These are phyloP conservation scores for Burhinus bistriatus DNA, from an alignment of 2,113 vertebrate genomes.

Conservation along the genomic window DNA sequence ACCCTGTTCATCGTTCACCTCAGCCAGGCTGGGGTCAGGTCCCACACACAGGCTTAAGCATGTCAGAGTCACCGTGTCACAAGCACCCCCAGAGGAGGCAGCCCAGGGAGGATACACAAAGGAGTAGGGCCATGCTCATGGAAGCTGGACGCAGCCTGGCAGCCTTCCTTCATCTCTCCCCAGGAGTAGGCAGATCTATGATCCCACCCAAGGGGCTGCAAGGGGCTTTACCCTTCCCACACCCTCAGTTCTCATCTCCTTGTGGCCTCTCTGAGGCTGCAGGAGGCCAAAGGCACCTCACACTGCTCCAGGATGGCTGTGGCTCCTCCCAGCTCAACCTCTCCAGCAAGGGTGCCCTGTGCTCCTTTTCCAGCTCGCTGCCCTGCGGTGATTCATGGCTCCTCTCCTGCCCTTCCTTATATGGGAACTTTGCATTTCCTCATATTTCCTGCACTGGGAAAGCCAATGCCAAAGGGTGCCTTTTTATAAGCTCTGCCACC, in stretches of 20 bases:
- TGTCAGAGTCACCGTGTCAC: background rate
- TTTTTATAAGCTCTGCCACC: background rate
- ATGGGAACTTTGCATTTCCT: background rate
- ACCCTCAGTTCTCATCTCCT: background rate
- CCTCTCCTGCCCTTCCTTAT: background rate
- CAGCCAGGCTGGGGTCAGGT: background rate
- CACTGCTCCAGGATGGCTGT: background rate
- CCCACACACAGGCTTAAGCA: background rate
- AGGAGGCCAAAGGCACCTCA: background rate
- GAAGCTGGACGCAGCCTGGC: background rate
- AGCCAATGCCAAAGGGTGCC: background rate
- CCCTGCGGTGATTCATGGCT: background rate
- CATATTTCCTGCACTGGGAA: background rate
- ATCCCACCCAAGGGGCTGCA: background rate
- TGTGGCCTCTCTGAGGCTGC: fast-evolving
- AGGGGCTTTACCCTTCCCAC: background rate
- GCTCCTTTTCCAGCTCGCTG: background rate
- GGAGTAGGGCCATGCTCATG: fast-evolving
- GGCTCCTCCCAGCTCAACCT: background rate
- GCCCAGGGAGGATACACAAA: background rate
- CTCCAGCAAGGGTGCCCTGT: background rate
- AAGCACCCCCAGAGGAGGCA: background rate
- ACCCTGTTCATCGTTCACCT: background rate
- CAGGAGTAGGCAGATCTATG: background rate
- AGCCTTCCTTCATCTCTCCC: background rate